A percentile compares a stretch with the other conserved stretches of the same genome.
These are phyloP conservation scores for Calyptommatus sinebrachiatus DNA, from an alignment of 2,113 vertebrate genomes.

Conservation along the genomic window DNA sequence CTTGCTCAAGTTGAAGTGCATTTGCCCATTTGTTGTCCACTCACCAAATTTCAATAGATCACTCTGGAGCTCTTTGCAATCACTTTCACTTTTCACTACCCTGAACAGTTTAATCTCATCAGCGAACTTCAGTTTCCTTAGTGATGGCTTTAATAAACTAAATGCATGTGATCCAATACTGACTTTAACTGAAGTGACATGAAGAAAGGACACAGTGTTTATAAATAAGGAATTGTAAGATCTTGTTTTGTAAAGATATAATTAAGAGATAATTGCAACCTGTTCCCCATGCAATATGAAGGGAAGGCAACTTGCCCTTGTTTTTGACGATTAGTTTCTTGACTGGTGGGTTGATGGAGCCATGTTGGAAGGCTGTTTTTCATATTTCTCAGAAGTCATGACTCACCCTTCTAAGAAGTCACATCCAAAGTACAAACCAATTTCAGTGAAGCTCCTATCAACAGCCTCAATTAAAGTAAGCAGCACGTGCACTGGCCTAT, in stretches of 20 bases:
- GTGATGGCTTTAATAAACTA: conserved; percentile 37
- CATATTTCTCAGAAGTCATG: conserved; percentile 1
- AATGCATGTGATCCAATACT: conserved; percentile 30
- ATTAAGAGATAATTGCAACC: neutral
- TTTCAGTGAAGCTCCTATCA: conserved; percentile 15
- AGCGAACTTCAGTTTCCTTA: conserved; percentile 25
- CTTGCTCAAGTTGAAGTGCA: too few species aligned
- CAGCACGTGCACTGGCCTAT: rapidly evolving
- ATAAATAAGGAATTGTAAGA: conserved; percentile 23
- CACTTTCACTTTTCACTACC: too few species aligned
- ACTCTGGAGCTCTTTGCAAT: too few species aligned
- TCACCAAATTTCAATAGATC: too few species aligned
- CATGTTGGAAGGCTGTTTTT: conserved; percentile 11
- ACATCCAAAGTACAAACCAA: conserved; percentile 24
- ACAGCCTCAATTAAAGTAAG: conserved; percentile 30
- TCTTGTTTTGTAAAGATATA: conserved; percentile 23
- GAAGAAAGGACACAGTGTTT: conserved; percentile 14
- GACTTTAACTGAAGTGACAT: conserved; percentile 41
- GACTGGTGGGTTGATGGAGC: neutral
- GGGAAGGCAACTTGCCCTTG: neutral
- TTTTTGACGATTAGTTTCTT: conserved; percentile 20
- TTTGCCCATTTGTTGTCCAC: too few species aligned
- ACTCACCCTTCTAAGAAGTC: conserved; percentile 26
- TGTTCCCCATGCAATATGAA: conserved; percentile 19
- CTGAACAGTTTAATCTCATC: too few species aligned